Evolutionary conservation across 64 coral and sea anemone species (phyloP), one percentile per base, ranked within the genome.

Genomic region (Stylophora pistillata): DNA sequence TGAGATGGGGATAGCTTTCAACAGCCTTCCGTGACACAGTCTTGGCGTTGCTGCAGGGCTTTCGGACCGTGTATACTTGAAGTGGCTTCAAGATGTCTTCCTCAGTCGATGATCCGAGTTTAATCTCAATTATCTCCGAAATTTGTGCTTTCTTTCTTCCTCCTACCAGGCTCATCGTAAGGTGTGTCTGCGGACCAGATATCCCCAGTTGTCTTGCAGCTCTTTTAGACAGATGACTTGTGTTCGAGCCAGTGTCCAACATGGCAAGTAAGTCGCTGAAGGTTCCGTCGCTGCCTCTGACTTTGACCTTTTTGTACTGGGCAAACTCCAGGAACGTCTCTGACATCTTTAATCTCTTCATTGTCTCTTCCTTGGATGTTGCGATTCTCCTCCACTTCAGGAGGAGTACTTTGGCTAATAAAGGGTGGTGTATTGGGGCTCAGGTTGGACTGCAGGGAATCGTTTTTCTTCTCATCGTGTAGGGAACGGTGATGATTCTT

Each of bases 161-260:
- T 69, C 89, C 81, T 13, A 81, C 89, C 53, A 91, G 29, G 73
- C 86, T 91, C 89, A 91, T 91, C 0, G 80, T 91, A 3, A 91
- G 81, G 37, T 86, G 34, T 30, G 80, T 86, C 61, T 91, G 30
- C 15, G 72, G 27, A 59, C 89, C 73, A 10, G 72, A 75, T 29
- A 91, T 53, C 53, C 78, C 78, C 25, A 91, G 55, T 65, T 59
- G 69, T 91, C 58, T 85, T 20, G 79, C 69, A 20, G 78, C 78
- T 52, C 55, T 82, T 56, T 91, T 91, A 71, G 78, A 90, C 55
- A 90, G 88, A 70, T 81, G 52, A 56, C 64, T 89, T 13, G 88
- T 90, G 65, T 91, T 91, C 26, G 89, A 91, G 29, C 89, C 89
- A 53, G 77, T 91, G 78, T 91, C 89, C 30, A 91, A 33, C 70